Percentiles rank a stretch among this genome's conserved stretches.
These are phyloP conservation scores for Noctua janthe DNA, from an alignment of 2,888 invertebrate genomes.

Conservation along the genomic window DNA sequence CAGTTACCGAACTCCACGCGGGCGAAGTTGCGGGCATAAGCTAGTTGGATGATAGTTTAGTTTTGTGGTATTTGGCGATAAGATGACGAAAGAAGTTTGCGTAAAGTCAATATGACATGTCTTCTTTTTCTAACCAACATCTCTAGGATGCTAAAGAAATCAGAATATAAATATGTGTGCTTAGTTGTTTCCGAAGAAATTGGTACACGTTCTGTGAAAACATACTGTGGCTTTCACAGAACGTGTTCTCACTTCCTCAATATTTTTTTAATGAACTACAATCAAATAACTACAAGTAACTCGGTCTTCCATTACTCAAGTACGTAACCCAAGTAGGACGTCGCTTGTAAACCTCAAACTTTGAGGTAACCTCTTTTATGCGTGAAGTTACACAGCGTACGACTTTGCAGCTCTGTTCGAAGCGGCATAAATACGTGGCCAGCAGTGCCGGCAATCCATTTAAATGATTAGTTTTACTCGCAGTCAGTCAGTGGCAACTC, in stretches of 20 bases:
- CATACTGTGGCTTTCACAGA: not conserved
- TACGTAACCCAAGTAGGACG: not conserved
- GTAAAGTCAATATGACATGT: too few relatives aligned
- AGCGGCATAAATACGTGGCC: not conserved
- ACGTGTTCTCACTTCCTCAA: not conserved
- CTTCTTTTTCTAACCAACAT: not conserved
- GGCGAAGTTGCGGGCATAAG: too few relatives aligned
- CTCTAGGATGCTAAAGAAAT: too few relatives aligned
- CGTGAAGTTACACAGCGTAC: not conserved
- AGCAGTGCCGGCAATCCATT: constrained; percentile 24
- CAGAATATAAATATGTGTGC: not conserved
- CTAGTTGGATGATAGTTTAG: too few relatives aligned
- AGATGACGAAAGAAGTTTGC: too few relatives aligned
- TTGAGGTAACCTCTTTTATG: not conserved
- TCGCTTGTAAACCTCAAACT: not conserved
- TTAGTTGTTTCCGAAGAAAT: not conserved
- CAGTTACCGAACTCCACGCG: too few relatives aligned
- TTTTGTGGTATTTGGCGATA: too few relatives aligned
- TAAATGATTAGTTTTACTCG: constrained; percentile 31
- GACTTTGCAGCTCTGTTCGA: not conserved
- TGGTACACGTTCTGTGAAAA: not conserved
- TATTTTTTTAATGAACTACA: not conserved
- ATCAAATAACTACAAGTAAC: not conserved
- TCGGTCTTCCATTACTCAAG: not conserved
- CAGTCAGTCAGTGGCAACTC: constrained; percentile 8